Evolutionary conservation across 2,888 invertebrate species (phyloP), one percentile per base, ranked within the genome.

Genomic region (Ceraclea dissimilis): DNA sequence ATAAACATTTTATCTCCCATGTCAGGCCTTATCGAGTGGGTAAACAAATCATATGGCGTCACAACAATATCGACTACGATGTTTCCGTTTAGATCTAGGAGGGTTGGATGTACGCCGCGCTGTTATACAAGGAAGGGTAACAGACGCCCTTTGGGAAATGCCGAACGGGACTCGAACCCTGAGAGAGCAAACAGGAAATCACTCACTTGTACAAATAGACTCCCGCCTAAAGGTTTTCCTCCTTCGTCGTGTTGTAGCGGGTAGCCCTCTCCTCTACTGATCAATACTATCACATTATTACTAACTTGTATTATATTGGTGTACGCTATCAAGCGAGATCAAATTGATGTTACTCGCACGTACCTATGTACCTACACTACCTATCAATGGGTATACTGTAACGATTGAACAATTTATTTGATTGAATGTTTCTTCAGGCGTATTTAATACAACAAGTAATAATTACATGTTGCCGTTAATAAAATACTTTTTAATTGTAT

Each of bases 121-220:
- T 39, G 4, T 2, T 13, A 13, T 16, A 39, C 13, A 8, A 16
- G 54, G 16, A 17, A 34, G 49, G 54, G 26, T 19, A 39, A 20
- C n/a, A 18, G n/a, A 13, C 20, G 34, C 52, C 59, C 61, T 57
- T 39, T 57, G 60, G 60, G 57, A 55, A 58, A 58, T 58, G 52
- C 39, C 48, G 46, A 47, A 49, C 39, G 44, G 55, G 44, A 54
- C 20, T 48, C 47, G 48, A 55, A 52, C 49, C 50, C 49, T 16
- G 50, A 46, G 49, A 57, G 44, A 54, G 61, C 59, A 61, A 61
- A 61, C 61, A 61, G 59, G 59, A 61, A 61, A 61, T 61, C 61
- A 61, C 61, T 61, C 61, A 61, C 61, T 61, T 61, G 61, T 61
- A 61, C 61, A 61, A 61, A 61, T 57, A 61, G 57, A 51, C 53